Conservation (phyloP, 1,140 invertebrate species). For the Penaeus vannamei region DNA sequence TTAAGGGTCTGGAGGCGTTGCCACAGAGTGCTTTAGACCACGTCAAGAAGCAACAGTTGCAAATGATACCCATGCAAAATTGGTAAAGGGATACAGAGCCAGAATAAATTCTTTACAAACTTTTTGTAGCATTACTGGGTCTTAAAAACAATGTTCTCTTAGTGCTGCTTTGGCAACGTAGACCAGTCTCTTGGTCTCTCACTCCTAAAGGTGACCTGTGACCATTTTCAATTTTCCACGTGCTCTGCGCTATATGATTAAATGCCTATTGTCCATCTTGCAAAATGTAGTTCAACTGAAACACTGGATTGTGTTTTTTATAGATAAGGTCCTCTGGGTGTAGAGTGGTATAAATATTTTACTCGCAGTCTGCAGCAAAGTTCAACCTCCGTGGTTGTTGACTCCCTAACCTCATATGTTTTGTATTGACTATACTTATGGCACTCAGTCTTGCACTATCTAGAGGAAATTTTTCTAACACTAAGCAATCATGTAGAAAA, state of each 20-base stretch:
- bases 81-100: no score
- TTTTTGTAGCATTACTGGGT: constrained; percentile 3
- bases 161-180: no score
- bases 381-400: no score
- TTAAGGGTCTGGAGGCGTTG: constrained; percentile 37
- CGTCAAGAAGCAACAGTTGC: constrained; percentile 36
- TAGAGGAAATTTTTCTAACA: no score
- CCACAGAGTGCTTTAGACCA: constrained; percentile 14
- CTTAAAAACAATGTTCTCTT: no score
- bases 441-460: not conserved
- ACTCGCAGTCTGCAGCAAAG: constrained; percentile 27
- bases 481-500: no score
- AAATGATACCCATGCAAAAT: not conserved
- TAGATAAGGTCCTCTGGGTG: constrained; percentile 51
- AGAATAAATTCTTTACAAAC: no score
- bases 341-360: constrained; percentile 52
- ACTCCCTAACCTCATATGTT: no score
- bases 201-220: constrained; percentile 38
- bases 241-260: constrained; percentile 61
- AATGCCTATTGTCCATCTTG: constrained; percentile 62
- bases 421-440: no score
- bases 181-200: not conserved
- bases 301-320: constrained; percentile 61
- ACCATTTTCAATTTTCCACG: constrained; percentile 55
- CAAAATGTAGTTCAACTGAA: constrained; percentile 55